Evolutionary conservation across 2,797 vertebrate species (phyloP), one percentile per base, ranked within the genome.

Genomic region (Euthynnus affinis): DNA sequence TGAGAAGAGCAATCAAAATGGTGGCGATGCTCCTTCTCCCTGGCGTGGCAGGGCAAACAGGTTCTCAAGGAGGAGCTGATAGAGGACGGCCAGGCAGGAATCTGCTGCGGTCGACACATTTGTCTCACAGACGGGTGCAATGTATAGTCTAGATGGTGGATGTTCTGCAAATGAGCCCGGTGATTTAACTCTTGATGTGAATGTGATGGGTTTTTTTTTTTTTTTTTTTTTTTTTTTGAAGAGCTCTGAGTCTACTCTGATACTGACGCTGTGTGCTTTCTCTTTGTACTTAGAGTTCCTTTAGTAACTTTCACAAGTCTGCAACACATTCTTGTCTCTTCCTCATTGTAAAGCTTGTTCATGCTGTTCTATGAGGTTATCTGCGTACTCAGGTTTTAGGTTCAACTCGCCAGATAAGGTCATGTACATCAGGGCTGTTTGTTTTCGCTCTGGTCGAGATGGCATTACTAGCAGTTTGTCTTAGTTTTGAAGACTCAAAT

Each of bases 1-100:
- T 90, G 89, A 92, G 92, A 92, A 89, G 94, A 94, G 92, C 94
- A 92, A 93, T 95, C 95, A 96, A 96, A 96, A 96, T 96, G 95
- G 95, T 94, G 95, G 95, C 93, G 84, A 90, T 89, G 92, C 92
- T 94, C 91, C 89, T 92, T 93, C 92, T 91, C 89, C 81, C 90
- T 64, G 88, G 90, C 75, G 86, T 93, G 92, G 92, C 94, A 93
- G 92, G 93, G 93, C 94, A 90, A 92, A 93, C 94, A 94, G 93
- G 93, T 95, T 94, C 93, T 92, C 87, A 81, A 92, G 90, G 89
- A 93, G 91, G 89, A 94, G 91, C 87, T 32, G 84, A 71, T 52
- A 86, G 83, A 89, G 84, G 88, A 84, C 85, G 64, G 85, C 73
- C 75, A 37, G 82, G 70, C 86, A 87, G 92, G 83, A 87, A 87